These are phyloP conservation scores for Drosophila athabasca DNA, from an alignment of 1,140 invertebrate genomes.

Conservation along the genomic window DNA sequence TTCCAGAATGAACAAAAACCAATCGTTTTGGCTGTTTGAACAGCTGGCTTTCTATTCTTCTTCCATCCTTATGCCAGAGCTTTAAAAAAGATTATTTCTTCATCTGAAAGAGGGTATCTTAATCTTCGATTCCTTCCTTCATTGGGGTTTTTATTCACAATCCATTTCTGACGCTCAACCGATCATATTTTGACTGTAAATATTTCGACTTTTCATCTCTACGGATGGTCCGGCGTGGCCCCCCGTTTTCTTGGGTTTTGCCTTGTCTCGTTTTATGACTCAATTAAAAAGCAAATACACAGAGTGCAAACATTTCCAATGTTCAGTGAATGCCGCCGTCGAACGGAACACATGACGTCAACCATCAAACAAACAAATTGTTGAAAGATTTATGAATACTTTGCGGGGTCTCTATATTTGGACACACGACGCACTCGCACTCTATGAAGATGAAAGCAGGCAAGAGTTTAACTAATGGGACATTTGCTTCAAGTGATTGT, in stretches of 20 bases:
- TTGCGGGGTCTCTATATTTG: conserved; percentile 35
- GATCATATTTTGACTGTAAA: conserved; percentile 45
- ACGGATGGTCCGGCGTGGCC: neutral
- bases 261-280: conserved; percentile 59
- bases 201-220: conserved; percentile 60
- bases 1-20: no score
- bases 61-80: no score
- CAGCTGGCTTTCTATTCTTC: no score
- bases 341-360: conserved; percentile 33
- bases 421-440: conserved; percentile 16
- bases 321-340: conserved; percentile 50
- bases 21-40: no score
- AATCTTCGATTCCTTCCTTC: no score
- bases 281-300: conserved; percentile 74
- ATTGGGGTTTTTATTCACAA: neutral
- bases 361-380: conserved; percentile 51
- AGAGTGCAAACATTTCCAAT: conserved; percentile 54
- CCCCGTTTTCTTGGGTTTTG: conserved; percentile 19
- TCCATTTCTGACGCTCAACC: conserved; percentile 27
- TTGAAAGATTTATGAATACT: conserved; percentile 56
- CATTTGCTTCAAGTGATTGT: conserved; percentile 15
- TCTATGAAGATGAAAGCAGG: conserved; percentile 46
- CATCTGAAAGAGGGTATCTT: no score
- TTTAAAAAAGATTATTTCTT: no score
- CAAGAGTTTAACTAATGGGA: conserved; percentile 28